These are phyloP conservation scores for Ursus arctos DNA, from an alignment of 2,113 vertebrate genomes.

Conservation along the genomic window DNA sequence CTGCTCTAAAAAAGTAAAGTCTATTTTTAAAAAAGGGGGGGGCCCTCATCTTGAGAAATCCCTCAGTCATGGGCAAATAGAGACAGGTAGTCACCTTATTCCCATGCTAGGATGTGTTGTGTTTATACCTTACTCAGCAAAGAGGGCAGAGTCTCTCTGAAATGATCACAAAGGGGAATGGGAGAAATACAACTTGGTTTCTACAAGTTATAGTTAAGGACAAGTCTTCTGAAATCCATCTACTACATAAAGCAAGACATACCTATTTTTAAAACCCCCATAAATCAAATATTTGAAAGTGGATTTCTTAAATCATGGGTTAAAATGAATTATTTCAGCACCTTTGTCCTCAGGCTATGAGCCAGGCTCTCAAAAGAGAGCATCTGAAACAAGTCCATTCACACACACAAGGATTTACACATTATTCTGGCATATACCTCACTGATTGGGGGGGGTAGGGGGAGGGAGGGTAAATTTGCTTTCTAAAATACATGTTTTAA, in stretches of 20 bases:
- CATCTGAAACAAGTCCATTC: background rate
- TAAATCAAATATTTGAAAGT: constrained; percentile 40
- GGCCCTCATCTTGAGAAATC: background rate
- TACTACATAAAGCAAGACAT: constrained; percentile 17
- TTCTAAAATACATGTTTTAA: constrained; percentile 30
- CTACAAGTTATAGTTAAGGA: background rate
- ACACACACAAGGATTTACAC: background rate
- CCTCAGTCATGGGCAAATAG: background rate
- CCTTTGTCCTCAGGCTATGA: background rate
- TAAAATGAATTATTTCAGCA: background rate
- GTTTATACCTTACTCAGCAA: background rate
- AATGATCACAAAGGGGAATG: background rate
- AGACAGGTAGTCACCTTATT: background rate
- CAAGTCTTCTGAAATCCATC: background rate
- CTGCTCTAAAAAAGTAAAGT: background rate
- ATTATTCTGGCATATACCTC: background rate
- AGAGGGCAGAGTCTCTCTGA: background rate
- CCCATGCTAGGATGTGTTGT: background rate
- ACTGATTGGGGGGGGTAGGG: background rate
- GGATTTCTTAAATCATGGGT: constrained; percentile 15
- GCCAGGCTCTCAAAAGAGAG: background rate
- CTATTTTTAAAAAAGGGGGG: background rate
- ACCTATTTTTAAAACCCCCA: background rate
- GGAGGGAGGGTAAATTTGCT: background rate
- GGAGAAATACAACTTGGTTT: background rate